A percentile compares a stretch with the other conserved stretches of the same genome.
phyloP scores from a whole-genome alignment of 1,140 invertebrate species.

The Daktulosphaira vitifoliae region DNA sequence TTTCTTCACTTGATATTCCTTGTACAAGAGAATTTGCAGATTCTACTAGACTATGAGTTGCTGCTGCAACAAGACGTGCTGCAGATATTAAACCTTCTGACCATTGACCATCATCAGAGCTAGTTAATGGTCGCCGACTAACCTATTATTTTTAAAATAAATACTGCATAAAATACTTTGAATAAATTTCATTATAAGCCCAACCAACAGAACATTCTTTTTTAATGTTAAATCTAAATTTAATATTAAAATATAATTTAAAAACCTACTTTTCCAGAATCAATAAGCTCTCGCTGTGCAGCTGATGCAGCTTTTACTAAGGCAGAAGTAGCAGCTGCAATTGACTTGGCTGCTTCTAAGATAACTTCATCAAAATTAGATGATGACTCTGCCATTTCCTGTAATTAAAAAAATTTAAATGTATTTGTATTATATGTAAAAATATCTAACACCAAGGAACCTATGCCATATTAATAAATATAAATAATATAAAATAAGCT shows the following conservation, averaged over 20 bases:
- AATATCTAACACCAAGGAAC: no score
- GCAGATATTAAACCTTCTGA: constrained; percentile 96
- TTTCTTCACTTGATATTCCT: constrained; percentile 88
- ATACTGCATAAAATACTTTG: no score
- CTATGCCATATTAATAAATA: no score
- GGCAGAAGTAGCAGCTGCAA: constrained; percentile 91
- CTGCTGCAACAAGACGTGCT: constrained; percentile 88
- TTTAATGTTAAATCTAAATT: no score
- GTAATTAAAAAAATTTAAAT: no score
- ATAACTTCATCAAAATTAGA: constrained; percentile 99
- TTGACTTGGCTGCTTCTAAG: constrained; percentile 93
- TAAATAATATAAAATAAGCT: no score
- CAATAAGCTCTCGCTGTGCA: constrained; percentile 88
- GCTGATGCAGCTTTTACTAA: constrained; percentile 92
- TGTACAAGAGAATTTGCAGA: constrained; percentile 94
- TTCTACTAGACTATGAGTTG: constrained; percentile 94
- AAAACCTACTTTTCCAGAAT: constrained; percentile 54
- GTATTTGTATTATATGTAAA: no score
- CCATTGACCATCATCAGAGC: constrained; percentile 96
- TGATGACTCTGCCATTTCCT: constrained; percentile 82
- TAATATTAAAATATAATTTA: no score
- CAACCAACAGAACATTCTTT: no score
- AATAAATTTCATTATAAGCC: no score
- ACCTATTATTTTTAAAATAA: constrained; percentile 48
- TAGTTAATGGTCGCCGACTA: constrained; percentile 63